phyloP scores from a whole-genome alignment of 2,113 vertebrate genomes.

The Reinhardtius hippoglossoides region DNA sequence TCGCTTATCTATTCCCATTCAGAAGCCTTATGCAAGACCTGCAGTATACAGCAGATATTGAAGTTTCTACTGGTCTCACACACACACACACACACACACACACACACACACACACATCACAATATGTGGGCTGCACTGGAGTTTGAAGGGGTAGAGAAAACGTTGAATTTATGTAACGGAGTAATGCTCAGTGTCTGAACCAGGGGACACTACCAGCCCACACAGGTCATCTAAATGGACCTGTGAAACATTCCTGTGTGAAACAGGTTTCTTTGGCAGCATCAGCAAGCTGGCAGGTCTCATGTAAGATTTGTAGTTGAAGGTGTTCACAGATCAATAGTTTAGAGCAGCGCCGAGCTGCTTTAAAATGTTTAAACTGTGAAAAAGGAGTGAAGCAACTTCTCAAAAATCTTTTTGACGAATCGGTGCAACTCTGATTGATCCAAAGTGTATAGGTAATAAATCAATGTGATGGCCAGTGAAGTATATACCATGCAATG shows the following conservation, averaged over 20 bases:
- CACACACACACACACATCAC: constrained; percentile 25
- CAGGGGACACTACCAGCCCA: constrained; percentile 53
- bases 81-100: constrained; percentile 25
- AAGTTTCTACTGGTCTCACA: constrained; percentile 23
- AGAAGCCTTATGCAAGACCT: constrained; percentile 35
- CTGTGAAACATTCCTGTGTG: constrained; percentile 47
- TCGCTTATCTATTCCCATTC: constrained; percentile 24
- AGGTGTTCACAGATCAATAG: constrained; percentile 53
- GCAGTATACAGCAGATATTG: neutral
- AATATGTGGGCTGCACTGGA: constrained; percentile 58
- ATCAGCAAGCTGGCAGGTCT: constrained; percentile 39
- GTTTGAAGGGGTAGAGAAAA: constrained; percentile 50
- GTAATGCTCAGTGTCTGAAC: constrained; percentile 57
- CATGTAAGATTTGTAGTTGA: constrained; percentile 44
- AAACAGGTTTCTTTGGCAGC: constrained; percentile 65
- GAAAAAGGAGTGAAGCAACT: neutral
- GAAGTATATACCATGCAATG: neutral
- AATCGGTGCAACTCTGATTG: neutral
- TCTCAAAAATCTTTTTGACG: constrained; percentile 18
- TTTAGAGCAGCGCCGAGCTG: constrained; percentile 28
- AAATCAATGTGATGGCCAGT: neutral
- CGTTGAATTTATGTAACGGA: constrained; percentile 54
- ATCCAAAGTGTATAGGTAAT: constrained; percentile 5
- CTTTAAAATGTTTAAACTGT: constrained; percentile 17
- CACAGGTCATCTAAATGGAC: constrained; percentile 54